Evolutionary conservation across 2,113 vertebrate species (phyloP).

Genomic region (Hydropotes inermis): DNA sequence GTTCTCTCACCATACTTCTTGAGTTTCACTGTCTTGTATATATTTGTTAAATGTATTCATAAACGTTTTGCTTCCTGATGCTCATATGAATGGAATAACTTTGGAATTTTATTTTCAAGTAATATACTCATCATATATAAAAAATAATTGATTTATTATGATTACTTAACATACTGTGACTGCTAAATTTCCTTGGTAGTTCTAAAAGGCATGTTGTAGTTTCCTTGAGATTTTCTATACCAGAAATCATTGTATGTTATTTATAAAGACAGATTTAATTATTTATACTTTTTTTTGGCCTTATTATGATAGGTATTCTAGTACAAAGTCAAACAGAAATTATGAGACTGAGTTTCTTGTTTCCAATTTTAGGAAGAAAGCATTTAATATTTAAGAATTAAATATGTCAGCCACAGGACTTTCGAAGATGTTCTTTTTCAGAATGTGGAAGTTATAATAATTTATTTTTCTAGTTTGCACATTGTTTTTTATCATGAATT

Average conservation of each 20-base stretch:
- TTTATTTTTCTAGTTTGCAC: neutral
- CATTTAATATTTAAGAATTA: neutral
- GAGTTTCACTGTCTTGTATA: neutral
- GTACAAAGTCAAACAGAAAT: neutral
- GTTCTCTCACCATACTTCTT: neutral
- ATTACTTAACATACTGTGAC: neutral
- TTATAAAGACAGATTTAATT: neutral
- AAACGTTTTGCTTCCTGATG: neutral
- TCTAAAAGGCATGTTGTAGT: neutral
- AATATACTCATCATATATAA: neutral
- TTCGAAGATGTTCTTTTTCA: neutral
- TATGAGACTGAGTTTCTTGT: neutral
- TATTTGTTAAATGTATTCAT: neutral
- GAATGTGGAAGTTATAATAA: neutral
- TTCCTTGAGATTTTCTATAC: neutral
- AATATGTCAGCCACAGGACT: neutral
- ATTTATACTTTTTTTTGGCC: neutral
- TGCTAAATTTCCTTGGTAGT: neutral
- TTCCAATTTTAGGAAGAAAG: neutral
- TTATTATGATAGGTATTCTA: neutral
- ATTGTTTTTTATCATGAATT: neutral
- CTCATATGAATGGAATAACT: neutral
- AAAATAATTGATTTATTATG: neutral
- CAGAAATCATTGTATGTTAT: neutral
- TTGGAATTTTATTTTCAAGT: neutral